These are phyloP conservation scores for Gopherus evgoodei DNA, from an alignment of 2,113 vertebrate species.

Conservation along the genomic window DNA sequence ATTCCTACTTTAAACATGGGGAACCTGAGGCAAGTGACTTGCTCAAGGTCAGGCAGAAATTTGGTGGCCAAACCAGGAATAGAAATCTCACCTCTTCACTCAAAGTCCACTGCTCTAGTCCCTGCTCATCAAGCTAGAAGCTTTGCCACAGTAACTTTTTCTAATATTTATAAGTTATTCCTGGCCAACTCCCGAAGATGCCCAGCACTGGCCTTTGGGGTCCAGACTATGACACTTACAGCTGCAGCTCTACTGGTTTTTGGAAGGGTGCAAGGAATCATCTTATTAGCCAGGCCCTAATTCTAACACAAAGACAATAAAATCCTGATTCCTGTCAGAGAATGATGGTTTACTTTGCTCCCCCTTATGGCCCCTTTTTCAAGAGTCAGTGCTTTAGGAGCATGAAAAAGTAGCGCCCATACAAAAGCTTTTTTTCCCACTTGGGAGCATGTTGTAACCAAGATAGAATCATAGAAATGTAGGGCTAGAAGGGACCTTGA, in stretches of 20 bases:
- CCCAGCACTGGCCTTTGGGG: not conserved
- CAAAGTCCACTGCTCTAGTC: not conserved
- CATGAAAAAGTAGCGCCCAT: not conserved
- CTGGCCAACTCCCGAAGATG: not conserved
- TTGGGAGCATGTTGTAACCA: not conserved
- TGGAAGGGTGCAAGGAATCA: not conserved
- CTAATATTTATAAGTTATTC: not conserved
- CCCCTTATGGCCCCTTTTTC: accelerated
- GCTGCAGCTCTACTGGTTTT: not conserved
- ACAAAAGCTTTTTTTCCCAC: not conserved
- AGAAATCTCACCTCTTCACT: not conserved
- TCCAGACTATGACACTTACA: not conserved
- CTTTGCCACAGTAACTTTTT: not conserved
- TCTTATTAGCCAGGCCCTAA: not conserved
- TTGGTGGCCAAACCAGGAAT: not conserved
- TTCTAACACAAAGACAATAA: not conserved
- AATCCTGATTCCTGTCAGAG: not conserved
- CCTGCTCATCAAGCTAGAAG: not conserved
- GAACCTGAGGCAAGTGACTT: not conserved
- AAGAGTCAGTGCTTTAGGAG: not conserved
- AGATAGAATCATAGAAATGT: not conserved
- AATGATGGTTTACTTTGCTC: not conserved
- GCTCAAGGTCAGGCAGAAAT: not conserved
- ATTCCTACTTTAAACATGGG: accelerated
- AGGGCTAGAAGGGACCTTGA: not conserved